Evolutionary conservation across 2,888 invertebrate species (phyloP).

Genomic region (Notodonta ziczac): DNA sequence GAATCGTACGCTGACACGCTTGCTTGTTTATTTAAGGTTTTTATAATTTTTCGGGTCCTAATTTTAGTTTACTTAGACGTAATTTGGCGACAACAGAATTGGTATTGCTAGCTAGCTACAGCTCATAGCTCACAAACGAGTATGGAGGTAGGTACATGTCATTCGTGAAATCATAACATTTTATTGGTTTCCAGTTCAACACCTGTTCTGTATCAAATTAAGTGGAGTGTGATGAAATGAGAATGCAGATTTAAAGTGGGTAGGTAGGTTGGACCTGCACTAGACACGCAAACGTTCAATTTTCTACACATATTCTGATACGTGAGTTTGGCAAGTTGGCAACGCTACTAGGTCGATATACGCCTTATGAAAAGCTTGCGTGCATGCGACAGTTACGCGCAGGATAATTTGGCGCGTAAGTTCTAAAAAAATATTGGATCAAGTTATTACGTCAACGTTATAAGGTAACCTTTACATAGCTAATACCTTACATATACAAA

Average conservation of each 20-base stretch:
- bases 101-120: no score
- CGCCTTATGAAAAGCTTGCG: constrained; percentile 1
- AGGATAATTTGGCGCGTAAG: no score
- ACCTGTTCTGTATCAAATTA: constrained; percentile 21
- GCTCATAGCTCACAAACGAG: no score
- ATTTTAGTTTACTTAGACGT: no score
- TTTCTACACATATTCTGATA: background rate
- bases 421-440: no score
- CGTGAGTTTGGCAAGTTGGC: background rate
- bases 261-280: constrained; percentile 29
- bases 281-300: constrained; percentile 35
- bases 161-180: background rate
- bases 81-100: no score
- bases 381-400: background rate
- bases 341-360: background rate
- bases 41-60: no score
- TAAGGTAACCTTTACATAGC: no score
- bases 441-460: no score
- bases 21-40: no score
- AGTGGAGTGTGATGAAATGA: constrained; percentile 47
- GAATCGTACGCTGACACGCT: no score
- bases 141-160: background rate
- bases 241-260: constrained; percentile 45
- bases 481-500: no score
- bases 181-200: constrained; percentile 6